Base-by-base conservation (phyloP, 2,113 vertebrate species). In the Leucopternis melanops region DNA sequence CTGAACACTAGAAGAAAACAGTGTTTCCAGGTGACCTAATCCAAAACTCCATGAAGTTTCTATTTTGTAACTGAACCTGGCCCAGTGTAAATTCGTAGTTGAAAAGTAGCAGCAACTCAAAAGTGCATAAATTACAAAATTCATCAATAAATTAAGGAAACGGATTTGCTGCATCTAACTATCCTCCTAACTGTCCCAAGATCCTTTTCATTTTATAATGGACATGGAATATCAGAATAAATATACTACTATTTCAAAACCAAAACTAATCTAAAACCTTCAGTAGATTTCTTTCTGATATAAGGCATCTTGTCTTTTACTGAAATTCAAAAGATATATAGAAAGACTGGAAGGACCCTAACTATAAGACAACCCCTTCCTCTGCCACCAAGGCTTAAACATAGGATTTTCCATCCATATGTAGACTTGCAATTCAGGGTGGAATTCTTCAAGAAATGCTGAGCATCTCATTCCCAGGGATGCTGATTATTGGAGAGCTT, bases 41-140 rank as follows among this genome's bases (percentile, higher is more conserved):
- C 44, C 27, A 74, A 86, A 84, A 72, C 23, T 63, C 63, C 23
- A 10, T 45, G 5, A 94, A 22, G 42, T 57, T 88, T 91, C 65
- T 71, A 9, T 36, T 93, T 77, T 40, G 21, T 59, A 93, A 73
- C 20, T 59, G 74, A 90, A 93, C 69, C 10, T 2, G 3, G 55
- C 74, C 71, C 89, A 72, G 87, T 91, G 44, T 80, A 91, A 91
- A 70, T 90, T 94, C 84, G 82, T 90, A 72, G 59, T 7, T 90
- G 87, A 97, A 97, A 95, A 95, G 82, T 73, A 96, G 95, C 96
- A 95, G 89, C 94, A 93, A 88, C 66, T 75, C 71, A 78, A 95
- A 96, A 96, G 96, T 97, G 94, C 92, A 95, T 90, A 80, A 63
- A 82, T 86, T 69, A 91, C 6, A 47, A 90, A 88, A 58, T 80